Base-by-base conservation (phyloP, 2,113 vertebrate species). In the Larimichthys polyactis region DNA sequence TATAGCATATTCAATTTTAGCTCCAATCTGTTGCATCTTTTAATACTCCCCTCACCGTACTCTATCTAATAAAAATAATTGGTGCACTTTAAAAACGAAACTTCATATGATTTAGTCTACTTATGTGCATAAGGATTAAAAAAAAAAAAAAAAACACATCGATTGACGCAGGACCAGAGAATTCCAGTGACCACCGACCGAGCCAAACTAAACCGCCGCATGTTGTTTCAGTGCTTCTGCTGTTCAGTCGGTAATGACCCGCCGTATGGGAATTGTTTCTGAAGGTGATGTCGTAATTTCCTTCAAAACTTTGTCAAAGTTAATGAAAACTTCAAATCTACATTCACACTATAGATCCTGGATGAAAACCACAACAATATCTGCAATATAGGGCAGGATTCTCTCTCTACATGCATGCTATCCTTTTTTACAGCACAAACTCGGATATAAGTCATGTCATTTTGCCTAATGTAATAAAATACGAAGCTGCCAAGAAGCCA, bases 211-310 rank as follows among this genome's bases (percentile, higher is more conserved):
- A 90, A 92, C 83, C 59, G 82, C 62, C 51, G 60, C 14, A 48
- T 92, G 85, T 90, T 94, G 74, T 91, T 93, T 91, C 83, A 90
- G 69, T 69, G 64, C 75, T 90, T 84, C 86, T 71, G 75, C 80
- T 54, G 83, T 75, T 71, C 60, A 14, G 54, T 77, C 80, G 51
- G 88, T 91, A 90, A 91, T 78, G 74, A 71, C 71, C 58, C 8
- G 63, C 77, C 43, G 69, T 72, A 52, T 43, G 29, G 57, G 55
- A 32, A 81, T 55, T 8, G 17, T 60, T 72, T 83, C 66, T 63
- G 62, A 78, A 77, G 17, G 64, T 91, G 80, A 91, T 79, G 81
- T 88, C 85, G 88, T 77, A 48, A 85, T 87, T 89, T 82, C 74
- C 71, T 74, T 52, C 20, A 40, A 76, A 72, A 49, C 71, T 73